A percentile compares a stretch with the other conserved stretches of the same genome.
Conservation (phyloP, 1,140 invertebrate species). For the Agrypnia vestita region DNA sequence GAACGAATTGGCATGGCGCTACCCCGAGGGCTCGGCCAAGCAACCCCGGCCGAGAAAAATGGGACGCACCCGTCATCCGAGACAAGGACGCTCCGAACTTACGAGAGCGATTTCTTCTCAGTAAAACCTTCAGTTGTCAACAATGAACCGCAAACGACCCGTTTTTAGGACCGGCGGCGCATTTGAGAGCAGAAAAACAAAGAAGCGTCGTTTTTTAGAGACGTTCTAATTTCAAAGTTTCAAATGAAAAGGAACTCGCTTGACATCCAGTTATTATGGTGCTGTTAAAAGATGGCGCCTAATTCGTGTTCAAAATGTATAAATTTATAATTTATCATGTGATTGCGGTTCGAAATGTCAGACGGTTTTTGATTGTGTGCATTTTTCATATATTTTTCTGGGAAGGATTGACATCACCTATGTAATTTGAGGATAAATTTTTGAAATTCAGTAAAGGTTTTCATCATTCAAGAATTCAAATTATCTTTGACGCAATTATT, state of each 20-base stretch:
- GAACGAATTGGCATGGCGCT: constrained; percentile 42
- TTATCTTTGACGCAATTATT: too few species aligned
- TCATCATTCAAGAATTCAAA: too few species aligned
- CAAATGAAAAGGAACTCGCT: constrained; percentile 28
- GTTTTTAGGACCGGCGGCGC: constrained; percentile 28
- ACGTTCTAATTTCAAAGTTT: constrained; percentile 14
- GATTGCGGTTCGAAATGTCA: background rate
- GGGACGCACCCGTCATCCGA: background rate
- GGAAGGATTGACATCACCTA: background rate
- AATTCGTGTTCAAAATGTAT: constrained; percentile 21
- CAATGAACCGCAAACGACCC: constrained; percentile 26
- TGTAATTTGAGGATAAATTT: too few species aligned
- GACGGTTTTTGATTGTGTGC: background rate
- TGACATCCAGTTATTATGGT: constrained; percentile 44
- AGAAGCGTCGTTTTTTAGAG: background rate
- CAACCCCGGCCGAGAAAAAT: background rate
- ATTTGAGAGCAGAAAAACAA: constrained; percentile 34
- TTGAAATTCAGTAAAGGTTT: too few species aligned
- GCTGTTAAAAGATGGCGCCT: constrained; percentile 16
- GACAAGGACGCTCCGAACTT: background rate
- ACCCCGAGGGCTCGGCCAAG: constrained; percentile 14
- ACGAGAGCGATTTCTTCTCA: background rate
- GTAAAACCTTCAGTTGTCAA: constrained; percentile 30
- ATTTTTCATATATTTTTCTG: constrained; percentile 6
- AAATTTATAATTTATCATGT: constrained; percentile 25